phyloP scores from a whole-genome alignment of 2,888 invertebrate species.

The Aphidoletes aphidimyza region DNA sequence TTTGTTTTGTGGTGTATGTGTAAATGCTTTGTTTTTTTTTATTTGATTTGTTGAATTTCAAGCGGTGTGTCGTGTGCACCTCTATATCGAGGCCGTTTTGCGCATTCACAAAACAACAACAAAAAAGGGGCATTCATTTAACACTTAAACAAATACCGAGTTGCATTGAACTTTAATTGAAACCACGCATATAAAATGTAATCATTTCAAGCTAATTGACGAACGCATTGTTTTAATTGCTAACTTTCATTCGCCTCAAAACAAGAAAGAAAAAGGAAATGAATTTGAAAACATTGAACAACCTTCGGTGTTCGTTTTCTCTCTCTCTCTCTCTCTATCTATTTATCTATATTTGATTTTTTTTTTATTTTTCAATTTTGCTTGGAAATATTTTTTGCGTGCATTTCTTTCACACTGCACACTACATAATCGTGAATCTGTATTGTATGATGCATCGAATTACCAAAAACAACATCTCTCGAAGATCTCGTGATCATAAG shows the following conservation, averaged over 20 bases:
- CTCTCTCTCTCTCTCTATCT: background rate
- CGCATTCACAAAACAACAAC: background rate
- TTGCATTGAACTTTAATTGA: conserved; percentile 53
- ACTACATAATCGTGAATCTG: no score
- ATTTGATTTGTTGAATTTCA: no score
- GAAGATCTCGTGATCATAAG: no score
- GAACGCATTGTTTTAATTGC: conserved; percentile 29
- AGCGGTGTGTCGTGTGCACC: background rate
- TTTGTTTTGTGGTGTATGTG: no score
- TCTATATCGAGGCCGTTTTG: background rate
- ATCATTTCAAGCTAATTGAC: conserved; percentile 3
- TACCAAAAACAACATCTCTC: no score
- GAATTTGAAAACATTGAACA: background rate
- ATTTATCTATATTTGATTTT: no score
- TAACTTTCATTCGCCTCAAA: conserved; percentile 17
- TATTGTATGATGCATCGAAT: no score
- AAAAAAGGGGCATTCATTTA: background rate
- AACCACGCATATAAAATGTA: conserved; percentile 27
- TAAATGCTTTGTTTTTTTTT: no score
- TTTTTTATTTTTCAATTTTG: background rate
- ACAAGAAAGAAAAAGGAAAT: conserved; percentile 30
- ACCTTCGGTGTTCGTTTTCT: background rate
- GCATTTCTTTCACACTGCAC: no score
- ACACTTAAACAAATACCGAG: conserved; percentile 8
- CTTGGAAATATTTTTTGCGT: background rate